phyloP scores from a whole-genome alignment of 2,888 invertebrate genomes.

The Helleia helle region DNA sequence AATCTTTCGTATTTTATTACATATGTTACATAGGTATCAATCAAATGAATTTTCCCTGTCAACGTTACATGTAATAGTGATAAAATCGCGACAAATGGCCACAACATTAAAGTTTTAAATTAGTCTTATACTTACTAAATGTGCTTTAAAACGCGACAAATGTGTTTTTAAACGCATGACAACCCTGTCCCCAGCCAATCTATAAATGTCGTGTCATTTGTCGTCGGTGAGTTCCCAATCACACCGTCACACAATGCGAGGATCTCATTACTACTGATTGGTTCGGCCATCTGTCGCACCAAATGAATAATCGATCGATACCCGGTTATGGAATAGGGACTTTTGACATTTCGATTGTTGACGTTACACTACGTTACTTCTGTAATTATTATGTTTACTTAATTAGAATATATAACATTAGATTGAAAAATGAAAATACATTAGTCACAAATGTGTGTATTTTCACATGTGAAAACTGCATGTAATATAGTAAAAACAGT shows the following conservation, averaged over 20 bases:
- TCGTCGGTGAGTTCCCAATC: slow-evolving; percentile 26
- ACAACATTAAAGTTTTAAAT: no score
- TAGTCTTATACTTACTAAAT: background rate
- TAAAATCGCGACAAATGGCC: no score
- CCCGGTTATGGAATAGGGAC: slow-evolving; percentile 23
- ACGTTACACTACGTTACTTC: background rate
- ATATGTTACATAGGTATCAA: no score
- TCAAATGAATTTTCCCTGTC: no score
- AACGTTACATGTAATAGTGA: no score
- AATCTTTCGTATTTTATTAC: no score
- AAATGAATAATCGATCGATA: slow-evolving; percentile 34
- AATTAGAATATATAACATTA: no score
- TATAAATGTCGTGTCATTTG: slow-evolving; percentile 29
- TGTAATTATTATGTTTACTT: no score
- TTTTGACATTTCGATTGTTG: slow-evolving; percentile 15
- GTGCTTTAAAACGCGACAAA: background rate
- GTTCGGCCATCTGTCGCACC: slow-evolving; percentile 49
- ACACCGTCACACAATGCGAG: slow-evolving; percentile 29
- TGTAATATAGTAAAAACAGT: no score
- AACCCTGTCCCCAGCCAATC: slow-evolving; percentile 19
- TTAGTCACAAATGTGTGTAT: no score
- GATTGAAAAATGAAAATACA: no score
- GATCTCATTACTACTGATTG: slow-evolving; percentile 44
- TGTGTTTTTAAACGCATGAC: slow-evolving; percentile 9
- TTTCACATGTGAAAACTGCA: no score